Base-by-base conservation (phyloP, 2,888 invertebrate species). In the Thelaira solivaga region DNA sequence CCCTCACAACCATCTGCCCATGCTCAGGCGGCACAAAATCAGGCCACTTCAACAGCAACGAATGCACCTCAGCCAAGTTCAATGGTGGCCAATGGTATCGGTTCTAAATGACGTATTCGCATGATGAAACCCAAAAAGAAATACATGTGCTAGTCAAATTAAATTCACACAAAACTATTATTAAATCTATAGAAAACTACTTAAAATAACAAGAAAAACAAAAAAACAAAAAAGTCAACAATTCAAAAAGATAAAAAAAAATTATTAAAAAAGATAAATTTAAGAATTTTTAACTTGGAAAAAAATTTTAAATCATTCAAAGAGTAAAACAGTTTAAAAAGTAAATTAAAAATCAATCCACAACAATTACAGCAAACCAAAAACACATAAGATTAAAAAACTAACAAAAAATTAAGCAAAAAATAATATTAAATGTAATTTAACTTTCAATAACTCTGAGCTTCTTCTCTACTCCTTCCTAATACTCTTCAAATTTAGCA, bases 81-180 rank as follows among this genome's bases (percentile, higher is more conserved):
- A 26, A 76, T 88, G 82, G 88, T 88, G 73, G 83, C 87, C 80
- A 88, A 88, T 41, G 88, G 88, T 51, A 81, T 88, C 75, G 86
- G 86, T 73, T 88, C 88, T 80, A 89, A 89, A 89, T 89, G 89
- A 89, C 89, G 88, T 84, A 89, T 87, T 89, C 88, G 88, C 87
- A 86, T 86, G 87, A 87, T 89, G 88, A 89, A 89, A 87, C 89
- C 89, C 81, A 89, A 89, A 84, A 89, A 89, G 85, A 89, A 89
- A 84, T 89, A 89, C 83, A 86, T 89, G 87, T 89, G 89, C 89
- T 89, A 89, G 89, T 89, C 89, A 89, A 89, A 88, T 88, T 88
- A 87, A 68, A 83, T 80, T 61, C 47, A 67, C 18, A 71, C 59
- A 64, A 67, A 68, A 62, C 39, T 61, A 59, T 34, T 47, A 74